Conservation (phyloP, 2,888 invertebrate species). For the Cephalotes varians region DNA sequence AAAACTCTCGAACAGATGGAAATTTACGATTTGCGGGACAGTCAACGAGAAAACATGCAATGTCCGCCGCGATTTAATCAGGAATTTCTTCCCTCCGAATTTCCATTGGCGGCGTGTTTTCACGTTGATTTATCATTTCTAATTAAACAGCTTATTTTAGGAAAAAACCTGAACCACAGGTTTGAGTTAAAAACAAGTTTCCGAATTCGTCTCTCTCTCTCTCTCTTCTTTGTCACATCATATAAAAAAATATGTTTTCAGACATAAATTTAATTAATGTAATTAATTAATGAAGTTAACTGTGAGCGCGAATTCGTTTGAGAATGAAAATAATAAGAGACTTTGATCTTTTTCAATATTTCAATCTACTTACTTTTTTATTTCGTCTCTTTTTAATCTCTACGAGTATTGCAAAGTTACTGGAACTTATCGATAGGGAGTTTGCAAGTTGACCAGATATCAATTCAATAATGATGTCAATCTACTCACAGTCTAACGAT, state of each 20-base stretch:
- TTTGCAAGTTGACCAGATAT: not conserved
- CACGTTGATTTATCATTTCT: slow-evolving; percentile 1
- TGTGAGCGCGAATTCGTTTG: not conserved
- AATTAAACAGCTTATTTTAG: not conserved
- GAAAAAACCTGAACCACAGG: not conserved
- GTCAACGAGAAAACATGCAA: not conserved
- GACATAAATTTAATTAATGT: not conserved
- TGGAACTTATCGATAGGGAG: not conserved
- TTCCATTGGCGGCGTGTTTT: not conserved
- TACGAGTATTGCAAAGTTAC: not conserved
- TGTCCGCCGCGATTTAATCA: not conserved
- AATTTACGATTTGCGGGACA: slow-evolving; percentile 20
- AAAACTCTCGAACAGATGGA: slow-evolving; percentile 31
- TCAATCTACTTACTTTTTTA: not conserved
- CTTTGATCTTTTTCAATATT: slow-evolving; percentile 1
- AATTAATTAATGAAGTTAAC: slow-evolving; percentile 6
- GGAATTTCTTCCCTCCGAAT: not conserved
- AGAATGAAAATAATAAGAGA: slow-evolving; percentile 13
- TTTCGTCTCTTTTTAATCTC: not conserved
- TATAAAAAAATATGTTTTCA: not conserved
- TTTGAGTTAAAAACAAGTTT: not conserved
- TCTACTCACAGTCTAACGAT: not conserved
- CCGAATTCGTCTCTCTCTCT: not conserved
- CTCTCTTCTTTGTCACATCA: not conserved
- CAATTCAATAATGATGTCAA: slow-evolving; percentile 26